These are phyloP conservation scores for Epinephelus malabaricus DNA, from an alignment of 2,797 vertebrate genomes.

Conservation along the genomic window DNA sequence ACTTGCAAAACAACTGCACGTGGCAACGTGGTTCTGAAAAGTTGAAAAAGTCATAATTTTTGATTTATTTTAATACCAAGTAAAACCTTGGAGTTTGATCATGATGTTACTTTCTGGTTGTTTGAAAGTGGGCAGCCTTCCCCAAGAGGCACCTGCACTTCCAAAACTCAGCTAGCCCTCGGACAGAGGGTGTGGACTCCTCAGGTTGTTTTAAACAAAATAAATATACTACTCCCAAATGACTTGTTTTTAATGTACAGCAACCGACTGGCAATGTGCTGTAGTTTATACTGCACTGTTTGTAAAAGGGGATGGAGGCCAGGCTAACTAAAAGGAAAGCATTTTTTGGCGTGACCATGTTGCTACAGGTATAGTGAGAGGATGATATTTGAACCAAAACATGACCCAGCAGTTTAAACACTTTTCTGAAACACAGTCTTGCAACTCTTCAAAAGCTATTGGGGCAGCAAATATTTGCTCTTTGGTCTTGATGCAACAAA, in stretches of 20 bases:
- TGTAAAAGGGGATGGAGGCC: slow-evolving; percentile 3
- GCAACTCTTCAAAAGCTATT: too few species aligned
- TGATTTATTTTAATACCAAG: not conserved
- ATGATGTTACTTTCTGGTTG: not conserved
- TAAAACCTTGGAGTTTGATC: not conserved
- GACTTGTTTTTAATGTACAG: not conserved
- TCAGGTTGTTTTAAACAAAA: not conserved
- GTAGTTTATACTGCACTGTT: slow-evolving; percentile 18
- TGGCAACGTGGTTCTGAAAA: not conserved
- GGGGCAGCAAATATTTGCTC: too few species aligned
- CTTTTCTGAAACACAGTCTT: too few species aligned
- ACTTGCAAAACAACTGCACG: slow-evolving; percentile 4
- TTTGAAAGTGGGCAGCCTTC: not conserved
- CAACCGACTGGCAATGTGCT: not conserved
- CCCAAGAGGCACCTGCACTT: not conserved
- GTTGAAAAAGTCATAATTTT: not conserved
- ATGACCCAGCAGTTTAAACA: too few species aligned
- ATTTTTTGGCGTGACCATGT: too few species aligned
- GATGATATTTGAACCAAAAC: too few species aligned
- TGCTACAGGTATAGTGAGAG: too few species aligned
- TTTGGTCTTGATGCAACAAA: too few species aligned
- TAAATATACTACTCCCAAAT: not conserved
- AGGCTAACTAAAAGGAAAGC: too few species aligned
- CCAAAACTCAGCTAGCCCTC: not conserved
- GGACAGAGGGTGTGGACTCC: not conserved